phyloP scores from a whole-genome alignment of 2,888 invertebrate species.

The Balanococcus diminutus region DNA sequence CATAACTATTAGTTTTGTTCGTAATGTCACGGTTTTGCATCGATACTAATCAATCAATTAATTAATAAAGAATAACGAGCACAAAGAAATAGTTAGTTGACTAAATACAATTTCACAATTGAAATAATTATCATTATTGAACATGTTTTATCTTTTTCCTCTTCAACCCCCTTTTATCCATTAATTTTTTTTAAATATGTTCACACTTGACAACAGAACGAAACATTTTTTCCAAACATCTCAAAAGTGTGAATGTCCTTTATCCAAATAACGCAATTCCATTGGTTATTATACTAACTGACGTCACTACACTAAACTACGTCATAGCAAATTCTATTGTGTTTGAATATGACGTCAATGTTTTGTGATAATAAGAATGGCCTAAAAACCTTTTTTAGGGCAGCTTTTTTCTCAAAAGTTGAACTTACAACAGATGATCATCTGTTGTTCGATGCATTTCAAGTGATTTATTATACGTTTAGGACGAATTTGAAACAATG shows the following conservation, averaged over 20 bases:
- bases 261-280: neutral
- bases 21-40: neutral
- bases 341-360: neutral
- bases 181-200: too few relatives aligned
- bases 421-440: conserved; percentile 32
- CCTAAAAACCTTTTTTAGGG: neutral
- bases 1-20: neutral
- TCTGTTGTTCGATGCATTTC: conserved; percentile 4
- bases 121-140: neutral
- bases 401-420: neutral
- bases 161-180: too few relatives aligned
- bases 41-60: neutral
- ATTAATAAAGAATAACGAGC: neutral
- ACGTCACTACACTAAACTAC: neutral
- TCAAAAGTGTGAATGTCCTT: neutral
- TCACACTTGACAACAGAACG: too few relatives aligned
- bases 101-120: neutral
- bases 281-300: neutral
- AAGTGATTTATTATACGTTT: neutral
- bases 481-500: neutral
- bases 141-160: too few relatives aligned
- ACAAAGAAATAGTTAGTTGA: neutral
- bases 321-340: neutral
- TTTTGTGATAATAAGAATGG: conserved; percentile 26
- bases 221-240: too few relatives aligned